A percentile compares a stretch with the other conserved stretches of the same genome.
phyloP scores from a whole-genome alignment of 2,113 vertebrate genomes.

The Chascanopsetta lugubris region DNA sequence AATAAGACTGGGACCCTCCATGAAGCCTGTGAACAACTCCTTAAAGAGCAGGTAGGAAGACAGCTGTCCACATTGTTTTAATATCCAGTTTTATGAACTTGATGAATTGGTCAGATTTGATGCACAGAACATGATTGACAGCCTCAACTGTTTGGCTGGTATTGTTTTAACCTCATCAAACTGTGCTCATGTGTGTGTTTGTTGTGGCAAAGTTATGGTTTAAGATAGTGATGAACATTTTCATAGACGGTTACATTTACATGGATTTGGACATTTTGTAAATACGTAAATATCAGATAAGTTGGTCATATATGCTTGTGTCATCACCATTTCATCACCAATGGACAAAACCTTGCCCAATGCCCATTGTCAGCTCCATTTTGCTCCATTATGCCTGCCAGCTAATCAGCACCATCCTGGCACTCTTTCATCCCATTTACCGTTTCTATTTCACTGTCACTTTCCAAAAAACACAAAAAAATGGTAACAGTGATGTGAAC shows the following conservation, averaged over 20 bases:
- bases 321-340: too few species aligned
- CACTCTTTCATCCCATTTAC: neutral
- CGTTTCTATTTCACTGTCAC: neutral
- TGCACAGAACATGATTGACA: neutral
- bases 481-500: neutral
- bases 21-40: constrained; percentile 95
- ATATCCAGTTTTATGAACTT: neutral
- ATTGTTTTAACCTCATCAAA: neutral
- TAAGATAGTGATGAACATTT: too few species aligned
- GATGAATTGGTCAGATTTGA: neutral
- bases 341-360: too few species aligned
- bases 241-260: too few species aligned
- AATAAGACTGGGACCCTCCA: constrained; percentile 95
- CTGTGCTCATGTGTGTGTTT: neutral
- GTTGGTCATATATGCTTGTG: too few species aligned
- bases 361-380: too few species aligned
- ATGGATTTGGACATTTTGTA: too few species aligned
- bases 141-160: neutral
- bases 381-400: too few species aligned
- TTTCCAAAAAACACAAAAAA: neutral
- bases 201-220: neutral
- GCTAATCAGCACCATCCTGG: too few species aligned
- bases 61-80: neutral
- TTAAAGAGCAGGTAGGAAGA: constrained; percentile 92
- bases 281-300: too few species aligned